Percentiles rank a stretch among this genome's conserved stretches.
phyloP scores from a whole-genome alignment of 2,888 invertebrate species.

The Cephus nigrinus region DNA sequence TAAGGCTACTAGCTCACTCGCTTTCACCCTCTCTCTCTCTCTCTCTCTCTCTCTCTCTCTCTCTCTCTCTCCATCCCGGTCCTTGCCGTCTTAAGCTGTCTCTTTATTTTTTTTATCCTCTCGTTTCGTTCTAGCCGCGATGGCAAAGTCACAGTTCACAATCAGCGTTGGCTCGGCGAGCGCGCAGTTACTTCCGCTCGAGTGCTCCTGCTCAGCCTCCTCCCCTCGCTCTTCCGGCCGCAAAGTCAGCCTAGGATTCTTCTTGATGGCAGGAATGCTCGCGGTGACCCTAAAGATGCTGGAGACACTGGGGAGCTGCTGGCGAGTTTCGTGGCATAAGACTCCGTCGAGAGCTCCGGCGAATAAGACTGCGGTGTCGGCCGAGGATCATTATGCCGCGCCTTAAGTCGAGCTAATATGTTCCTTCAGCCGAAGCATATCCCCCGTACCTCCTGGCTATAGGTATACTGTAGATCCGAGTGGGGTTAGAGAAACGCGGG shows the following conservation, averaged over 20 bases:
- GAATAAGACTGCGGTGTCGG: conserved; percentile 53
- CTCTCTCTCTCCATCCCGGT: neutral
- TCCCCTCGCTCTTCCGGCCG: conserved; percentile 5
- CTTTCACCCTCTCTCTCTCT: conserved; percentile 13
- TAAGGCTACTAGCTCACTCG: conserved; percentile 50
- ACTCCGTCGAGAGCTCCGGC: conserved; percentile 20
- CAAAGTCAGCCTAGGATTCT: no score
- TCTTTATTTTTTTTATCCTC: neutral
- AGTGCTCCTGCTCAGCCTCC: conserved; percentile 43
- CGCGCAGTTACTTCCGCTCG: conserved; percentile 61
- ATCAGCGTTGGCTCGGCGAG: conserved; percentile 56
- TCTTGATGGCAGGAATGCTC: no score
- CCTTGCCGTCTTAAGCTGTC: no score
- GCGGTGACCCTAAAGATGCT: neutral
- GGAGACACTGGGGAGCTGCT: neutral
- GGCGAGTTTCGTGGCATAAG: neutral
- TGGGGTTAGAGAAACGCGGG: no score
- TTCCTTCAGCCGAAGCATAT: conserved; percentile 40
- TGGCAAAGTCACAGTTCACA: conserved; percentile 44
- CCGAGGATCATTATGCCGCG: conserved; percentile 61
- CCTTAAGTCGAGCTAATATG: conserved; percentile 67
- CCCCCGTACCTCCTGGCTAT: conserved; percentile 18
- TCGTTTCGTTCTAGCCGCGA: neutral
- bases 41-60: neutral
- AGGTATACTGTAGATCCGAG: no score